phyloP scores from a whole-genome alignment of 2,888 invertebrate species.

The Portevinia maculata region DNA sequence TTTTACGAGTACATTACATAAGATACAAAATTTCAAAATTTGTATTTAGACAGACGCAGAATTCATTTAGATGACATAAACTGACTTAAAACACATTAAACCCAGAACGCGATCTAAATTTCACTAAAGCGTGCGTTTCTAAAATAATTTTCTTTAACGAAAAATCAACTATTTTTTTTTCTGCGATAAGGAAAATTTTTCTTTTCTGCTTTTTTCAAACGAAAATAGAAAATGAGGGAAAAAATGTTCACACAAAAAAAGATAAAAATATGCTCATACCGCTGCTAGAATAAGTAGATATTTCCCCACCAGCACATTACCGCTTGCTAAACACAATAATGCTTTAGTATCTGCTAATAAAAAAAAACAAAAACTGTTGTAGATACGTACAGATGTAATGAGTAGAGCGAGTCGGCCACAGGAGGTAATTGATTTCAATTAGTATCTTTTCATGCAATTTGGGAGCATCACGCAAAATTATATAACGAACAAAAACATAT shows the following conservation, averaged over 20 bases:
- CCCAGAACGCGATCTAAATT: constrained; percentile 32
- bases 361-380: too few species aligned
- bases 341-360: neutral
- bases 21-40: constrained; percentile 21
- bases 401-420: constrained; percentile 14
- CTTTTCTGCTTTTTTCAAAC: constrained; percentile 30
- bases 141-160: constrained; percentile 47
- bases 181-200: constrained; percentile 57
- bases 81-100: constrained; percentile 23
- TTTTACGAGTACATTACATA: constrained; percentile 37
- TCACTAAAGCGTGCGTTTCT: constrained; percentile 49
- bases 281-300: constrained; percentile 31
- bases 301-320: constrained; percentile 36
- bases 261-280: constrained; percentile 53
- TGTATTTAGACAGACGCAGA: constrained; percentile 17
- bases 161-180: constrained; percentile 24
- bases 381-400: too few species aligned
- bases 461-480: constrained; percentile 17
- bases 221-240: constrained; percentile 72
- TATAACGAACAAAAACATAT: too few species aligned
- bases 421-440: constrained; percentile 62
- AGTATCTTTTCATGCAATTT: constrained; percentile 44
- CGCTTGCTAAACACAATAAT: neutral
- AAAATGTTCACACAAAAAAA: constrained; percentile 55
- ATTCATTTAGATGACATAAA: constrained; percentile 10